A percentile compares a stretch with the other conserved stretches of the same genome.
phyloP scores from a whole-genome alignment of 1,140 invertebrate species.

The Rhagoletis pomonella region DNA sequence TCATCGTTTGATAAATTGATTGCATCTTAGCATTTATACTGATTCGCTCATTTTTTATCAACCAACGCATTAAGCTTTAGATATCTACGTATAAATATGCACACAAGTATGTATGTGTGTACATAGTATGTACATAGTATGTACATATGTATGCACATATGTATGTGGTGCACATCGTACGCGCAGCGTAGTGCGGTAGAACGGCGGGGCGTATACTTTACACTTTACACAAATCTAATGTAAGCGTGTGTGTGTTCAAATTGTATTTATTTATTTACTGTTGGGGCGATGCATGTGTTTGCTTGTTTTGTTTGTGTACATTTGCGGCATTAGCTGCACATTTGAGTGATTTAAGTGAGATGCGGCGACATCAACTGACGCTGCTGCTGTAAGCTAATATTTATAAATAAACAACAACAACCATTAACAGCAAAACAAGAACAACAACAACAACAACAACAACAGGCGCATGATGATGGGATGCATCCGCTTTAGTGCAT shows the following conservation, averaged over 20 bases:
- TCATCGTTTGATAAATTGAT: conserved; percentile 43
- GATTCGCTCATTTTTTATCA: conserved; percentile 49
- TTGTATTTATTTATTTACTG: conserved; percentile 6
- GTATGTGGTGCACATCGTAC: not conserved
- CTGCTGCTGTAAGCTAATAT: conserved; percentile 28
- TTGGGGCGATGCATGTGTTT: not conserved
- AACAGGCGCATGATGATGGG: conserved; percentile 4
- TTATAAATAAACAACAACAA: conserved; percentile 49
- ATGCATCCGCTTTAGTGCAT: conserved; percentile 50
- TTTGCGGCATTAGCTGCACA: conserved; percentile 5
- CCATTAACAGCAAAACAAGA: not conserved
- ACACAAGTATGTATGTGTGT: not conserved
- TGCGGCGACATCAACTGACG: not conserved
- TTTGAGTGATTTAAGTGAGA: conserved; percentile 46
- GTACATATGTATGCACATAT: not conserved
- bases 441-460: conserved; percentile 7
- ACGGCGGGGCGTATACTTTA: conserved; percentile 15
- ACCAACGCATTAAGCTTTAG: not conserved
- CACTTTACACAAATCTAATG: not conserved
- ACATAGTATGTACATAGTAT: too few species aligned
- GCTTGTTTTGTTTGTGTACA: conserved; percentile 7
- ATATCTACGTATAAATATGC: not conserved
- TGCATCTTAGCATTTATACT: conserved; percentile 44
- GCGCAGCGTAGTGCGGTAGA: not conserved
- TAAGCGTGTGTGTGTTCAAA: not conserved